Base-by-base conservation (phyloP, 2,888 invertebrate species). In the Eristalinus sepulchralis region DNA sequence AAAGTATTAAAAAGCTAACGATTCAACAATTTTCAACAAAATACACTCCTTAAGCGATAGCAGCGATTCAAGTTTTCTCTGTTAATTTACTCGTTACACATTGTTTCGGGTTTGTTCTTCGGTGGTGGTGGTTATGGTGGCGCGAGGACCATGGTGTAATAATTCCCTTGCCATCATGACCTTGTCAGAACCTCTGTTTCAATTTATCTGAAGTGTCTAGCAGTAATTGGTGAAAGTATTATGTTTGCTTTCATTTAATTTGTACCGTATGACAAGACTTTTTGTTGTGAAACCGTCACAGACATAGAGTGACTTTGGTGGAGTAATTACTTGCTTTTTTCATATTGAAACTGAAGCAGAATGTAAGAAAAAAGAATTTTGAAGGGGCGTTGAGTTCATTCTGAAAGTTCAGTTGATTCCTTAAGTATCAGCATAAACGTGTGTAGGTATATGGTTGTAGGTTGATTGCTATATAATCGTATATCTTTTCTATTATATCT, bases 21-120 rank as follows among this genome's bases (percentile, higher is more conserved):
- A 64, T 17, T 0, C 17, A 75, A 60, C 22, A 53, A 47, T 11
- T 71, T 63, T 27, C 2, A 57, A 59, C 20, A 17, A 73, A 63
- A 72, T 33, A 39, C 39, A 36, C 33, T 75, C 60, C 36, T 13
- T 60, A 47, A 67, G 67, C 34, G 62, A 71, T 47, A 60, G 47
- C 47, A 24, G 62, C 76, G 76, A 76, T 76, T 77, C 71, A 68
- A 77, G 62, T 81, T 81, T 85, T 72, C 72, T 33, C 63, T 63
- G 62, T 33, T 72, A 72, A 77, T 84, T 71, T 36, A 10, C 59
- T 62, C 20, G 27, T 73, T 66, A 60, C 81, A 72, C 53, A 72
- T 34, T 76, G 75, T 34, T 67, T 59, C 24, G 57, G 22, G 53
- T 75, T 59, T 76, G 22, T 72, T 67, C 27, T 27, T 22, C 71